Conservation (phyloP, 2,797 vertebrate genomes). For the Dendrocincla tyrannina region DNA sequence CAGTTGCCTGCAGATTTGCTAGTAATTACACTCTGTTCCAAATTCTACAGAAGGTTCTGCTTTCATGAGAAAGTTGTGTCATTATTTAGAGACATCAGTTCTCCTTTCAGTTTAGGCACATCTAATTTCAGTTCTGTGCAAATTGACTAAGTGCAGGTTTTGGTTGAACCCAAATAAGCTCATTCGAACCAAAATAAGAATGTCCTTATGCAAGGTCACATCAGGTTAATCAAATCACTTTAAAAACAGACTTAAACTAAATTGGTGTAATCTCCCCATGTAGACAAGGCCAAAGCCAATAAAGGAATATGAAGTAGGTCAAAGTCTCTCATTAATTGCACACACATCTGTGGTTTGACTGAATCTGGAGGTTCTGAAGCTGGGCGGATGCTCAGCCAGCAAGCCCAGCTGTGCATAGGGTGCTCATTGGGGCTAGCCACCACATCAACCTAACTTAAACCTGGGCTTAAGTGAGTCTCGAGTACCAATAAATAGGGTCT, state of each 20-base stretch:
- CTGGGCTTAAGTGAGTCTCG: background rate
- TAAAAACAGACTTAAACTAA: slow-evolving; percentile 36
- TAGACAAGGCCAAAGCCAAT: slow-evolving; percentile 42
- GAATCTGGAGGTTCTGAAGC: background rate
- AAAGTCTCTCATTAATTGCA: background rate
- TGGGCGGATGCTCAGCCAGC: background rate
- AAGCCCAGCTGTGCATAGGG: background rate
- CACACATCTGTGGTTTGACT: background rate
- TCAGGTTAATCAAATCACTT: slow-evolving; percentile 52
- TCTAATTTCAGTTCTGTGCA: slow-evolving; percentile 25
- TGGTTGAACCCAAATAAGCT: slow-evolving; percentile 29
- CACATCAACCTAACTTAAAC: background rate
- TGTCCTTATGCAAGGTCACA: background rate
- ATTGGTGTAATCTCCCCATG: slow-evolving; percentile 4
- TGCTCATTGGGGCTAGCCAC: rapidly evolving
- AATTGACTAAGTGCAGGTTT: slow-evolving; percentile 34
- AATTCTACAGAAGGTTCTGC: slow-evolving; percentile 39
- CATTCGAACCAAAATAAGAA: slow-evolving; percentile 29
- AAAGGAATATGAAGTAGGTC: slow-evolving; percentile 40
- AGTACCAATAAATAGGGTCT: background rate
- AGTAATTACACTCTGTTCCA: slow-evolving; percentile 31
- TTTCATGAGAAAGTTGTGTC: slow-evolving; percentile 55
- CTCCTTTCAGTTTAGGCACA: slow-evolving; percentile 12
- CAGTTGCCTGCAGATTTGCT: slow-evolving; percentile 22
- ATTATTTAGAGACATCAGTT: slow-evolving; percentile 35